Base-by-base conservation (phyloP, 2,888 invertebrate species). In the Hypselothyrea guttata region DNA sequence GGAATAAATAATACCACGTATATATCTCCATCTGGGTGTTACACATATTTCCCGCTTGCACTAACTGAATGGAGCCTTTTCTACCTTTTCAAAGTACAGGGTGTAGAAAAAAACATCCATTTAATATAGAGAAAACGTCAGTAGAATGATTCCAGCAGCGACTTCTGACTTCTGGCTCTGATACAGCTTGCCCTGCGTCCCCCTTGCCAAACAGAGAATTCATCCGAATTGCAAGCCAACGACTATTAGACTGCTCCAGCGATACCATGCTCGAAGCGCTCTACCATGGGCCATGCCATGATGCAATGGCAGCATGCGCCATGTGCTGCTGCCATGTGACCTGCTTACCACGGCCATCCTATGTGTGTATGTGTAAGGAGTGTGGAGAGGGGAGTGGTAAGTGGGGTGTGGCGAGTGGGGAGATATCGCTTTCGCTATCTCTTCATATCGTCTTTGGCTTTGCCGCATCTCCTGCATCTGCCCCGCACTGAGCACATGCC, bases 161-260 rank as follows among this genome's bases (percentile, higher is more conserved):
- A 16, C 42, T 38, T 31, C 27, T 16, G 44, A 4, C 12, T 18
- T 4, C 2, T 16, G 15, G 33, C 9, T 18, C 15, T 22, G 33
- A 15, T 45, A 9, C 30, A 30, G 38, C n/a, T 15, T 15, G 4
- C 15, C 53, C 40, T 18, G 33, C 35, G 11, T 11, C 15, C 27
- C 35, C 15, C 44, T 61, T 57, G 61, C 67, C 67, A 70, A 61
- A 67, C 45, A 67, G 45, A 72, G 22, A 72, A 72, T 66, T 61
- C 70, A 72, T 72, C 70, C 67, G 72, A 70, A 70, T 70, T 70
- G 70, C 68, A 71, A 49, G 67, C 61, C 38, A 69, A 70, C 67
- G 61, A 60, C 67, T 65, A 65, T 71, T 59, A 59, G 66, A 65
- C 52, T 37, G 42, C 51, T 46, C 11, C 35, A 33, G 2, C 18